phyloP scores from a whole-genome alignment of 2,888 invertebrate genomes.

The Neoscelio sp. region DNA sequence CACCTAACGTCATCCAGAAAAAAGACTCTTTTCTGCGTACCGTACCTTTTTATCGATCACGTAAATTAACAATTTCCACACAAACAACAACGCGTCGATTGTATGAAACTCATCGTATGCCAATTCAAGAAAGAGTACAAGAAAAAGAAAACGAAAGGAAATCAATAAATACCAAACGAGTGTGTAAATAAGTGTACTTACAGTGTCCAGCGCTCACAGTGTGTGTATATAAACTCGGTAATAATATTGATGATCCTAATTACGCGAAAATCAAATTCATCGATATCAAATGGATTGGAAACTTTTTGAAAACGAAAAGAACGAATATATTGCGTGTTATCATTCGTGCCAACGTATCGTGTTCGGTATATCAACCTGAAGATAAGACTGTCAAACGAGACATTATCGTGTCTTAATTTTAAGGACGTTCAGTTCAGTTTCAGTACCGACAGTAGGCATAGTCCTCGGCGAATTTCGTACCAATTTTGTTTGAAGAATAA shows the following conservation, averaged over 20 bases:
- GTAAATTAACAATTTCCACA: no score
- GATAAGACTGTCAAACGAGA: conserved; percentile 59
- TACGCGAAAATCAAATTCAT: conserved; percentile 20
- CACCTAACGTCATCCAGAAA: no score
- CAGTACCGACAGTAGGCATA: conserved; percentile 44
- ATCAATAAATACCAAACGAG: conserved; percentile 78
- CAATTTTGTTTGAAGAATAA: conserved; percentile 27
- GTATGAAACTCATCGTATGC: no score
- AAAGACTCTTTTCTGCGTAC: no score
- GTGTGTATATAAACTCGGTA: conserved; percentile 79
- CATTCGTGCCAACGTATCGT: conserved; percentile 57
- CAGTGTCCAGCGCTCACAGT: conserved; percentile 82
- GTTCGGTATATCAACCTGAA: conserved; percentile 45
- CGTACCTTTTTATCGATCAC: no score
- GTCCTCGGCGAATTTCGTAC: conserved; percentile 47
- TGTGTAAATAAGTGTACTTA: conserved; percentile 83
- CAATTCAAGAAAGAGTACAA: conserved; percentile 66
- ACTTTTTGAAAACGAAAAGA: neutral
- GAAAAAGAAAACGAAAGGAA: conserved; percentile 34
- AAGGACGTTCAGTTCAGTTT: conserved; percentile 41
- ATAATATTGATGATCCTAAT: conserved; percentile 38
- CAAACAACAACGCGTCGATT: no score
- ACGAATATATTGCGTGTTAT: conserved; percentile 17
- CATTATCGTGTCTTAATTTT: conserved; percentile 43
- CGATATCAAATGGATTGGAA: conserved; percentile 7